Conservation (phyloP, 2,797 vertebrate genomes). For the Protonibea diacanthus region DNA sequence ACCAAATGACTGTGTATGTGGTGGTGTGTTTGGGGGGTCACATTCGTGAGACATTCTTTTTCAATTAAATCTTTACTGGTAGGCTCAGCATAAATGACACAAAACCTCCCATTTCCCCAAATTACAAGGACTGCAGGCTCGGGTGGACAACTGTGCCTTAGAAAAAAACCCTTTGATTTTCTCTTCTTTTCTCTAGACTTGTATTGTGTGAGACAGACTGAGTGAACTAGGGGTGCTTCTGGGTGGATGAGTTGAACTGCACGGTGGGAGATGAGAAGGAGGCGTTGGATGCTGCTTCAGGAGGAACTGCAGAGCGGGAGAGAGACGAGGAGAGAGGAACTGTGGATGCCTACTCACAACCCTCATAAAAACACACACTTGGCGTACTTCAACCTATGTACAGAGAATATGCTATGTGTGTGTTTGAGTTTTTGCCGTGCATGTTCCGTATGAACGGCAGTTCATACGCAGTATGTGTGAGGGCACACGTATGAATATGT, state of each 20-base stretch:
- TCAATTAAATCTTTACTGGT: slow-evolving; percentile 74
- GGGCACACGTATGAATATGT: slow-evolving; percentile 14
- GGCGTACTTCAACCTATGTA: too few relatives aligned
- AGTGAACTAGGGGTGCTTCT: slow-evolving; percentile 69
- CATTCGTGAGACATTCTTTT: slow-evolving; percentile 73
- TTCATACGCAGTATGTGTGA: slow-evolving; percentile 5
- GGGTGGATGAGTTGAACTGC: slow-evolving; percentile 67
- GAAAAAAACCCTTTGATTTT: slow-evolving; percentile 53
- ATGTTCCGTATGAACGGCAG: slow-evolving; percentile 23
- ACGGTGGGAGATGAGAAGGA: slow-evolving; percentile 63
- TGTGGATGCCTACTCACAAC: slow-evolving; percentile 44
- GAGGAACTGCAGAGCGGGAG: slow-evolving; percentile 49
- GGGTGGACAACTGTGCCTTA: slow-evolving; percentile 45
- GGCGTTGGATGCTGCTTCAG: slow-evolving; percentile 61
- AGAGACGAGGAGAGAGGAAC: slow-evolving; percentile 38
- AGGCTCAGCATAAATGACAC: slow-evolving; percentile 67
- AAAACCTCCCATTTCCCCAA: slow-evolving; percentile 74
- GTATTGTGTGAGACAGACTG: slow-evolving; percentile 60
- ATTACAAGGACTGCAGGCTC: slow-evolving; percentile 63
- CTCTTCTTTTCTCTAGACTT: slow-evolving; percentile 48
- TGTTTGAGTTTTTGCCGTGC: slow-evolving; percentile 29
- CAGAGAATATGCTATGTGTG: not conserved
- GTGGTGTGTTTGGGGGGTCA: slow-evolving; percentile 43
- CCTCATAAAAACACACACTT: slow-evolving; percentile 38
- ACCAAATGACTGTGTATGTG: slow-evolving; percentile 63